These are phyloP conservation scores for Hephaestus fuliginosus DNA, from an alignment of 2,797 vertebrate species.

Conservation along the genomic window DNA sequence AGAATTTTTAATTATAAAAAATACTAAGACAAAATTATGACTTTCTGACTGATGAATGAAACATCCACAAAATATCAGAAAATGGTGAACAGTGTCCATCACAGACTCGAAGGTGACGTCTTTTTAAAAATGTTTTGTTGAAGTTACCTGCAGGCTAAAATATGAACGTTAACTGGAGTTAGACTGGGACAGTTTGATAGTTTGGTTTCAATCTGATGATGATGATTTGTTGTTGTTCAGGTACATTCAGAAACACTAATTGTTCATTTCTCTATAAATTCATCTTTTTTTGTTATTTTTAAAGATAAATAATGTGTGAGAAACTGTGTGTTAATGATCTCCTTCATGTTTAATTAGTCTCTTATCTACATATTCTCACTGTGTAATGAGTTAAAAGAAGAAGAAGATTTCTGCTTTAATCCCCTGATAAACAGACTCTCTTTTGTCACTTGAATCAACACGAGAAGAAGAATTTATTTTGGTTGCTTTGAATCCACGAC, in stretches of 20 bases:
- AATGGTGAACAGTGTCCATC: no score
- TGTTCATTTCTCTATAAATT: background rate
- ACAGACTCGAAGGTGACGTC: no score
- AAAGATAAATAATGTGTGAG: background rate
- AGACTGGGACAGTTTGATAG: no score
- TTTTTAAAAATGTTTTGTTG: no score
- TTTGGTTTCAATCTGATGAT: background rate
- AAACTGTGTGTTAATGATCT: background rate
- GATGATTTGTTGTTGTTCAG: background rate
- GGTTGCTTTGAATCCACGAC: no score
- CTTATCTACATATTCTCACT: background rate
- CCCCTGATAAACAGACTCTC: background rate
- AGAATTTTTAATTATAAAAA: no score
- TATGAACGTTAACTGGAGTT: no score
- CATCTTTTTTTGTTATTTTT: no score
- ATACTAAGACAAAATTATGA: no score
- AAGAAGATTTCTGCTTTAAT: background rate
- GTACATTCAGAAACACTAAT: background rate
- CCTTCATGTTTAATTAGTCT: background rate
- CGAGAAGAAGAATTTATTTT: background rate
- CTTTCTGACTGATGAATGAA: no score
- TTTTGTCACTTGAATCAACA: slow-evolving; percentile 1
- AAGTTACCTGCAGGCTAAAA: no score
- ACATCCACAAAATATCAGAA: no score
- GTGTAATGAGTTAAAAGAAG: background rate